Percentiles rank a stretch among this genome's conserved stretches.
phyloP scores from a whole-genome alignment of 1,140 invertebrate genomes.

The Mya arenaria region DNA sequence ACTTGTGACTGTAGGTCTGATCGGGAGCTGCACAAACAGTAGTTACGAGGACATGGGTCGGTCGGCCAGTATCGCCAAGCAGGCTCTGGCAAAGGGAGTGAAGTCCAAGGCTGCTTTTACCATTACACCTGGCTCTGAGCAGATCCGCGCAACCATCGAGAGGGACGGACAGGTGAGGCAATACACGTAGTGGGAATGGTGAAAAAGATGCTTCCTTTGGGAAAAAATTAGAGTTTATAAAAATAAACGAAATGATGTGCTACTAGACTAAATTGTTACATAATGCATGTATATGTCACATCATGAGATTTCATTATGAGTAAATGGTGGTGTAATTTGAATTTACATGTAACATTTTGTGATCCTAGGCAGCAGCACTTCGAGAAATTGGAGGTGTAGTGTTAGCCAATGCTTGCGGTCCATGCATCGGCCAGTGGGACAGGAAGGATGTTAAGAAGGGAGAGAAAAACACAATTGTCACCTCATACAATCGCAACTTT shows the following conservation, averaged over 20 bases:
- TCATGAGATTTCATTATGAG: no score
- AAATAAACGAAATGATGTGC: no score
- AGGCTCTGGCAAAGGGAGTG: constrained; percentile 95
- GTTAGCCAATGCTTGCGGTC: constrained; percentile 99
- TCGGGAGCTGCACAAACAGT: constrained; percentile 99
- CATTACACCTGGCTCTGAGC: constrained; percentile 99
- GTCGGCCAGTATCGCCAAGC: constrained; percentile 96
- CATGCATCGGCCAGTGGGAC: constrained; percentile 99
- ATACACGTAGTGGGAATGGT: no score
- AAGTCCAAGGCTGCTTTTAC: constrained; percentile 98
- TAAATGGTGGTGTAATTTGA: no score
- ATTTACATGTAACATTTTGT: no score
- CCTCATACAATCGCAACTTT: constrained; percentile 99
- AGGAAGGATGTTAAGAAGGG: constrained; percentile 98
- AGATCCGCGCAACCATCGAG: constrained; percentile 99
- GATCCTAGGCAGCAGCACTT: constrained; percentile 85
- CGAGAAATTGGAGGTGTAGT: constrained; percentile 92
- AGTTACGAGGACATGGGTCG: constrained; percentile 99
- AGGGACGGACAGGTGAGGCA: constrained; percentile 90
- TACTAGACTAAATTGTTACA: no score
- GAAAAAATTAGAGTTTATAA: no score
- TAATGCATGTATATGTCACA: no score
- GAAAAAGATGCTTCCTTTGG: no score
- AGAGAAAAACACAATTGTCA: constrained; percentile 99
- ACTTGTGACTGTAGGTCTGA: constrained; percentile 88